These are phyloP conservation scores for Myocastor coypus DNA, from an alignment of 2,113 vertebrate species.

Conservation along the genomic window DNA sequence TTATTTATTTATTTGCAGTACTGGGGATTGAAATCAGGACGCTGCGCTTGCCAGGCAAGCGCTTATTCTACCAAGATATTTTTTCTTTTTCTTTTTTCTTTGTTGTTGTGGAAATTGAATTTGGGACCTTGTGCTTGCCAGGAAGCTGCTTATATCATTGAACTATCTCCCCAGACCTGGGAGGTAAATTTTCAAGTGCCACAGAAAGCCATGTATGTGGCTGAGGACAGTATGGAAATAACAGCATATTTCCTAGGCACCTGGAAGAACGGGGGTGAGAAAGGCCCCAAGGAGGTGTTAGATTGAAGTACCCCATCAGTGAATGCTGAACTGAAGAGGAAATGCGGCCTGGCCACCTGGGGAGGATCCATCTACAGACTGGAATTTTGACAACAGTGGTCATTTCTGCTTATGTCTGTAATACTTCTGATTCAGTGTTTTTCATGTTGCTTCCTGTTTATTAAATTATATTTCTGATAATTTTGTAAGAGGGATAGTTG, in stretches of 20 bases:
- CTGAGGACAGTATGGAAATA: not conserved
- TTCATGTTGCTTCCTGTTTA: conserved; percentile 69
- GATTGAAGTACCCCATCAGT: not conserved
- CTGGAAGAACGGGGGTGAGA: not conserved
- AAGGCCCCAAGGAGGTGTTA: not conserved
- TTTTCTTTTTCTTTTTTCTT: no score
- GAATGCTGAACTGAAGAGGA: not conserved
- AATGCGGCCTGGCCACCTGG: not conserved
- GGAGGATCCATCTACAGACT: not conserved
- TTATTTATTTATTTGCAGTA: no score
- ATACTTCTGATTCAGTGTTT: conserved; percentile 68
- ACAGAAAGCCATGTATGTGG: not conserved
- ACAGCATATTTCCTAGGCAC: not conserved
- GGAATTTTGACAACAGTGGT: conserved; percentile 39
- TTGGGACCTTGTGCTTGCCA: no score
- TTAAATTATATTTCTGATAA: conserved; percentile 49
- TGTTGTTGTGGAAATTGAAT: no score
- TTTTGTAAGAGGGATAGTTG: conserved; percentile 41
- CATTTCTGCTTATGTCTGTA: conserved; percentile 50
- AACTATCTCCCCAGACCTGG: no score
- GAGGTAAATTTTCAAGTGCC: not conserved
- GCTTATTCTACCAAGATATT: no score
- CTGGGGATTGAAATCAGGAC: no score
- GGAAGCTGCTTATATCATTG: no score
- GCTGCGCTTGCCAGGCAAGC: no score